Conservation (phyloP, 2,888 invertebrate species). For the Mythimna loreyi region DNA sequence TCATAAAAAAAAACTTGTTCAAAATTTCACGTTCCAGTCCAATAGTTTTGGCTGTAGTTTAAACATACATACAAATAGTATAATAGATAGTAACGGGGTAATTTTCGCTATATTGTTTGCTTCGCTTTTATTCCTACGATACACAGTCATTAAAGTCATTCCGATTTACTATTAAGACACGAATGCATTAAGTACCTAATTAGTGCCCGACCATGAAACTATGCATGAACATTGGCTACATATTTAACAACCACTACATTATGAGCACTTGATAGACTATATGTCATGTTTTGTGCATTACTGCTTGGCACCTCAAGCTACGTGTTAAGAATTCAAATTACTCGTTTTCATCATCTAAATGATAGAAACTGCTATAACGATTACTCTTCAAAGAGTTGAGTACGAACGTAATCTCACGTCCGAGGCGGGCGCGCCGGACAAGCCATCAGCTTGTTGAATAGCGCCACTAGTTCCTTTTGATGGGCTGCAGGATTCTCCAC, state of each 20-base stretch:
- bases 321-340: slow-evolving; percentile 66
- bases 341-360: slow-evolving; percentile 64
- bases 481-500: slow-evolving; percentile 84
- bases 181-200: slow-evolving; percentile 13
- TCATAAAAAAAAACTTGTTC: no score
- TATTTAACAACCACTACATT: slow-evolving; percentile 17
- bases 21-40: no score
- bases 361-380: slow-evolving; percentile 71
- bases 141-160: slow-evolving; percentile 1
- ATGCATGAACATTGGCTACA: slow-evolving; percentile 28
- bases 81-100: no score
- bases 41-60: no score
- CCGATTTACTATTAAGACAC: slow-evolving; percentile 8
- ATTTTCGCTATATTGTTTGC: neutral
- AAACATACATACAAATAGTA: no score
- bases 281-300: slow-evolving; percentile 25
- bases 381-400: slow-evolving; percentile 73
- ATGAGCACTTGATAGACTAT: slow-evolving; percentile 6
- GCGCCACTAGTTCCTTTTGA: slow-evolving; percentile 79
- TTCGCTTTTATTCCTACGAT: neutral
- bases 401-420: slow-evolving; percentile 70
- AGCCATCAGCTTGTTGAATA: slow-evolving; percentile 86
- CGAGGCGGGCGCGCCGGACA: slow-evolving; percentile 66
- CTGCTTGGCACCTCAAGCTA: slow-evolving; percentile 29
- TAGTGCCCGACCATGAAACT: slow-evolving; percentile 18